These are phyloP conservation scores for Drosophila parvula DNA, from an alignment of 1,140 invertebrate species.

Conservation along the genomic window DNA sequence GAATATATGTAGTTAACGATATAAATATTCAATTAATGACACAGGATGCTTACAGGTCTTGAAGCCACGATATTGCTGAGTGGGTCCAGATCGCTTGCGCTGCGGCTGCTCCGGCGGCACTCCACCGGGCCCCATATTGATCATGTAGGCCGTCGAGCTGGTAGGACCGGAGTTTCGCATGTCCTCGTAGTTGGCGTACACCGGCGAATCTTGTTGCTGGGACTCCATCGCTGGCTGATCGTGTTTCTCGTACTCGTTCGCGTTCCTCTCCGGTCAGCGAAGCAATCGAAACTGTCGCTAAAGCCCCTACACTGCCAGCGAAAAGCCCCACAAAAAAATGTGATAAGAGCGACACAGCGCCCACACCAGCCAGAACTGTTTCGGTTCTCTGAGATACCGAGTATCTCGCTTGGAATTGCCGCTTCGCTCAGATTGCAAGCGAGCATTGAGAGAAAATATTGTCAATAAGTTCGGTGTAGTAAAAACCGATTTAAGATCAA, in stretches of 20 bases:
- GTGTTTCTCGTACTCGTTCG: background rate
- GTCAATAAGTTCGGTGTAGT: background rate
- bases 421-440: slow-evolving; percentile 1
- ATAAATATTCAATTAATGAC: too few relatives aligned
- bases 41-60: slow-evolving; percentile 51
- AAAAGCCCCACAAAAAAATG: slow-evolving; percentile 12
- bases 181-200: slow-evolving; percentile 70
- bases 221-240: slow-evolving; percentile 19
- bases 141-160: slow-evolving; percentile 53
- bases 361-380: background rate
- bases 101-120: background rate
- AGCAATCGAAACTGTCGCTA: slow-evolving; percentile 31
- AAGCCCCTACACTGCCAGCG: background rate
- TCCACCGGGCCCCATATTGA: slow-evolving; percentile 35
- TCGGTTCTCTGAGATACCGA: slow-evolving; percentile 12
- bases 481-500: background rate
- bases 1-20: background rate
- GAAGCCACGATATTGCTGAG: slow-evolving; percentile 55
- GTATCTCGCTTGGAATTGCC: slow-evolving; percentile 16
- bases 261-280: slow-evolving; percentile 24
- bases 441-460: slow-evolving; percentile 12
- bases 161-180: slow-evolving; percentile 52
- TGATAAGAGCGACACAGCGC: slow-evolving; percentile 15
- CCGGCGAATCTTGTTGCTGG: slow-evolving; percentile 41
- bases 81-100: background rate